Conservation (phyloP, 2,797 vertebrate species). For the Cryptoblepharus egeriae region DNA sequence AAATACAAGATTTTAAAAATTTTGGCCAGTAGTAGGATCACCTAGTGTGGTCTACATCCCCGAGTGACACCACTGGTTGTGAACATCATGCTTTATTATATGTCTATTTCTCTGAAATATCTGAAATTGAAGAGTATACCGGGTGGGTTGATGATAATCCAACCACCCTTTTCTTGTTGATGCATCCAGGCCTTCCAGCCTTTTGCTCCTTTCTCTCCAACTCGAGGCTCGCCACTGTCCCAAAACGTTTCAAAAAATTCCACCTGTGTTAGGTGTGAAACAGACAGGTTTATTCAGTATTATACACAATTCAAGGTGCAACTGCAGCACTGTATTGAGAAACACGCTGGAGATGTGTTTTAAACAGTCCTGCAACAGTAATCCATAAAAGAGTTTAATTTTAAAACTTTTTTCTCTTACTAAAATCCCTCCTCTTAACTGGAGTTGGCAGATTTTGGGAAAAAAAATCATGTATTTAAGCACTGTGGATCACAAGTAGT, state of each 20-base stretch:
- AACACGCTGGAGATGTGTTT: not conserved
- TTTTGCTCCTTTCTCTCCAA: constrained; percentile 89
- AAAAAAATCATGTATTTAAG: no score
- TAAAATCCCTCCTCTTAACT: no score
- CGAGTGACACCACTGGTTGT: no score
- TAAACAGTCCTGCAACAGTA: not conserved
- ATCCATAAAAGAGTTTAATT: no score
- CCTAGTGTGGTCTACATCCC: no score
- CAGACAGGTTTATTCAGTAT: constrained; percentile 12
- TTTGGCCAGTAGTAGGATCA: no score
- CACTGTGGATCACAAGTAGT: no score
- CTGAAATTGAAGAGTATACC: constrained; percentile 72
- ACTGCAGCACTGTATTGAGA: not conserved
- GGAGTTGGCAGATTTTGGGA: no score
- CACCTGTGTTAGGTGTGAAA: constrained; percentile 76
- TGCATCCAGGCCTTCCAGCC: constrained; percentile 97
- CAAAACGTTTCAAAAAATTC: constrained; percentile 99
- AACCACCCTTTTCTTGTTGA: constrained; percentile 95
- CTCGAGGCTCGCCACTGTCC: constrained; percentile 94
- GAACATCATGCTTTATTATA: no score
- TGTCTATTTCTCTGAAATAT: no score
- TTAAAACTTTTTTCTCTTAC: no score
- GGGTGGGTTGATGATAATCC: constrained; percentile 83
- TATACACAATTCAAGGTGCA: not conserved
- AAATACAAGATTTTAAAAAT: no score